Base-by-base conservation (phyloP, 2,888 invertebrate species). In the Brenthis ino region DNA sequence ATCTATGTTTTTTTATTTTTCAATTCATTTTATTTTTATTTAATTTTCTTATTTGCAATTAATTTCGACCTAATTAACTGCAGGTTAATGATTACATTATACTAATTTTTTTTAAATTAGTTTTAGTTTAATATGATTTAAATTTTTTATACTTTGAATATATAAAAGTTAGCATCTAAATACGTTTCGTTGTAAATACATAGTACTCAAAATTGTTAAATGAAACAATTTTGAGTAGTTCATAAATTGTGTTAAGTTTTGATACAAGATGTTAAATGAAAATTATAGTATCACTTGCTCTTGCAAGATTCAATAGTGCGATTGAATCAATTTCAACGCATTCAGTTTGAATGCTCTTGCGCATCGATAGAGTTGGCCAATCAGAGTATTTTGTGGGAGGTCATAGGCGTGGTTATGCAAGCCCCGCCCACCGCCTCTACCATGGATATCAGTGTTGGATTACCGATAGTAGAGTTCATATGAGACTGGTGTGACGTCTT, bases 281-380 rank as follows among this genome's bases (percentile, higher is more conserved):
- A 55, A 61, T 67, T 50, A 50, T 33, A 55, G 33, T 54, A 65
- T 64, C 68, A 53, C 53, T 50, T 53, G 64, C 12, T 56, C 43
- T 64, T 5, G 85, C 84, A 82, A 81, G 77, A 81, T 82, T 85
- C 80, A 83, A 82, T 79, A 81, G 82, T 81, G 78, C 75, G 77
- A 82, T 85, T 85, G 85, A 85, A 87, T 90, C 84, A 85, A 89
- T 88, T 86, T 84, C 77, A 78, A 77, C 76, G 77, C 78, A 74
- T 77, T 67, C 66, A 72, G 66, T 67, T 72, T 72, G 68, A 71
- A 77, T 87, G 88, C 88, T 87, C 83, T 71, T 76, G 83, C 88
- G 86, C 88, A 79, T 74, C 71, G 71, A 72, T 74, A 64, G 66
- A 65, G 68, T 72, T 79, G 70, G 72, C 92, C 92, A 92, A 91